Conservation (phyloP, 1,140 invertebrate genomes). For the Capitella teleta region DNA sequence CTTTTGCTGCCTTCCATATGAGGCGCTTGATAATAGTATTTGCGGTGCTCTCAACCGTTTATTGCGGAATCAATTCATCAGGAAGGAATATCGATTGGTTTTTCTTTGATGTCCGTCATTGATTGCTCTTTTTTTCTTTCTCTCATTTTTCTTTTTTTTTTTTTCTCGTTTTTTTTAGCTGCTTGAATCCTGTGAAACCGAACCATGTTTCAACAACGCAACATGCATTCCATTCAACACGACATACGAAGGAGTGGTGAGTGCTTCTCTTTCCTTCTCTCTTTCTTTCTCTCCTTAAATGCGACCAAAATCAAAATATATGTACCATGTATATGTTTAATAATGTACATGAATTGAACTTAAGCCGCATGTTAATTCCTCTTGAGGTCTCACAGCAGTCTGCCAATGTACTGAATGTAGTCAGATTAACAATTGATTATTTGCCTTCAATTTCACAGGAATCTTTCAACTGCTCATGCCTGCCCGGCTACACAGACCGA, state of each 20-base stretch:
- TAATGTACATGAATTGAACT: background rate
- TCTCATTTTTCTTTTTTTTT: background rate
- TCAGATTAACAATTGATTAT: background rate
- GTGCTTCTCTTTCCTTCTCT: no score
- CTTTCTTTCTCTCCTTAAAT: no score
- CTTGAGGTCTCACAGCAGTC: background rate
- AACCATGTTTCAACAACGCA: background rate
- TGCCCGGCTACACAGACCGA: conserved; percentile 43
- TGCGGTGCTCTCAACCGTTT: no score
- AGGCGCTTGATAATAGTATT: no score
- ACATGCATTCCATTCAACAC: conserved; percentile 1
- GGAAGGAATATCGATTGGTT: no score
- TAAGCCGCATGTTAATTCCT: background rate
- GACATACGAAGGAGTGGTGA: background rate
- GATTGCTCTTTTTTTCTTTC: no score
- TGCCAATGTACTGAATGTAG: background rate
- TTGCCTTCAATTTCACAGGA: background rate
- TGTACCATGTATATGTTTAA: background rate
- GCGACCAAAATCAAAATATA: no score
- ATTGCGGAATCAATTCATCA: no score
- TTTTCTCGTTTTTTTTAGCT: background rate
- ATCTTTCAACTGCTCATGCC: conserved; percentile 56
- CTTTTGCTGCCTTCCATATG: no score
- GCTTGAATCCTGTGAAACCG: background rate
- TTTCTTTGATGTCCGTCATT: no score